Evolutionary conservation across 2,888 invertebrate species (phyloP), one percentile per base, ranked within the genome.

Genomic region (Ochropleura plecta): DNA sequence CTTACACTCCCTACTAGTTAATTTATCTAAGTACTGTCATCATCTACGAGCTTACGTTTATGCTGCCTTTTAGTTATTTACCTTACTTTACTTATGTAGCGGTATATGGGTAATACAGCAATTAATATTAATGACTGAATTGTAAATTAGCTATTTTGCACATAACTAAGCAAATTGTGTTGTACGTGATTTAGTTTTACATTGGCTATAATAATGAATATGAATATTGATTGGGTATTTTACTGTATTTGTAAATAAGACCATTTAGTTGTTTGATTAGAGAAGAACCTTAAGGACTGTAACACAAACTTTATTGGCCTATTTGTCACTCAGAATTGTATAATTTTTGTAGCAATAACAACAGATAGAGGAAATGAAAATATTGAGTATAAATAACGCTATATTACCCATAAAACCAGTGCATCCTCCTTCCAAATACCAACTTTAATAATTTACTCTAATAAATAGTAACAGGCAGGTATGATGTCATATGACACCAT

Each of bases 1-100:
- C 74, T 81, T 88, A 86, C 82, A 76, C 77, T 76, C 82, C 73
- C 76, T 88, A 88, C 76, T 75, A 84, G 73, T 92, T 90, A 90
- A 92, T 92, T 92, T 92, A 91, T 86, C 93, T 93, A 93, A 93
- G 93, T 92, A 93, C 92, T 90, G 90, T 86, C 88, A 86, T 88
- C 83, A 87, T 86, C 86, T 83, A 86, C 78, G 75, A 74, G 74
- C 78, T 84, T 84, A 86, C 57, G 44, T 78, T 78, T 81, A 85
- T 49, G 83, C 85, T 85, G 83, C 88, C 86, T 86, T 86, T 83
- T 82, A 84, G 77, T 77, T 66, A 79, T 78, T 82, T 68, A 84
- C 73, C 73, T 78, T 84, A 88, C 59, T 59, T 76, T 76, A 83
- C 73, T 20, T 62, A 71, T 60, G 51, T 63, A 82, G 70, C 49